phyloP scores from a whole-genome alignment of 2,113 vertebrate species.

The Drymodes brunneopygia region DNA sequence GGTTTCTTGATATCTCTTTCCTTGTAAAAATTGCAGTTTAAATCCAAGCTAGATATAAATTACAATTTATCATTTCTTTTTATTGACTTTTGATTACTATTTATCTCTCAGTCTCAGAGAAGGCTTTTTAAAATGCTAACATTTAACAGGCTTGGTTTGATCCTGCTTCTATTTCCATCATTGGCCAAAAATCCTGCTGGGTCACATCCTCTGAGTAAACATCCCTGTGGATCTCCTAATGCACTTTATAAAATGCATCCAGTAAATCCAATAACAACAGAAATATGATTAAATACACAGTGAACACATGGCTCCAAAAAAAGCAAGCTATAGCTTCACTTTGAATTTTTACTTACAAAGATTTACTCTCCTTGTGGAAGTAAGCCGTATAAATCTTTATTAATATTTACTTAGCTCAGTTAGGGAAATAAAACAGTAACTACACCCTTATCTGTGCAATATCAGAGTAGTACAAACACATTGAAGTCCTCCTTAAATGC shows the following conservation, averaged over 20 bases:
- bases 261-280: neutral
- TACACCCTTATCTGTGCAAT: neutral
- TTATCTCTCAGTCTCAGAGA: neutral
- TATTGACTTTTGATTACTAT: neutral
- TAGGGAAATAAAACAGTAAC: slow-evolving; percentile 1
- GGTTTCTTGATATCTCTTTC: neutral
- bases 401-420: slow-evolving; percentile 15
- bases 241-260: neutral
- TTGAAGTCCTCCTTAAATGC: neutral
- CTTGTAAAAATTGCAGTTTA: neutral
- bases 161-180: neutral
- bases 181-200: neutral
- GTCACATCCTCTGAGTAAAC: neutral
- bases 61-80: neutral
- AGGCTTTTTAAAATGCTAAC: neutral
- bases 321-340: neutral
- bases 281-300: neutral
- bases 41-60: neutral
- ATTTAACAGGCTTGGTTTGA: neutral
- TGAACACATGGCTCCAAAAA: neutral
- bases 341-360: neutral
- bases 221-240: neutral
- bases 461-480: neutral
- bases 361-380: slow-evolving; percentile 26
- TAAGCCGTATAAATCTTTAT: neutral